These are phyloP conservation scores for Thalassoma bifasciatum DNA, from an alignment of 2,113 vertebrate species.

Conservation along the genomic window DNA sequence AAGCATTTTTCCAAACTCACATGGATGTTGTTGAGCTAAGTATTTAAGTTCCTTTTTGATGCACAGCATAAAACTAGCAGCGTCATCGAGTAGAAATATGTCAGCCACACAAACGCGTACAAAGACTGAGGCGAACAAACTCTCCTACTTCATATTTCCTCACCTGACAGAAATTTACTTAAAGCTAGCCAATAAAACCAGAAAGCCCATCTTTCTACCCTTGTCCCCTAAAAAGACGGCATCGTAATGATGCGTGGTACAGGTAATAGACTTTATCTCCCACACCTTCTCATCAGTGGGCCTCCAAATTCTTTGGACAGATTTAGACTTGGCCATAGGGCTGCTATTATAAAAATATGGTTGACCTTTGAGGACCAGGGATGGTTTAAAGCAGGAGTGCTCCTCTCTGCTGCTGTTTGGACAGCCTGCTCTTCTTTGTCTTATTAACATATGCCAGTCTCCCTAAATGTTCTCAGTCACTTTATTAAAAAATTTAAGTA, in stretches of 20 bases:
- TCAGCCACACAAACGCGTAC: neutral
- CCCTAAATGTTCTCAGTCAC: slow-evolving; percentile 90
- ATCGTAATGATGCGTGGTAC: slow-evolving; percentile 49
- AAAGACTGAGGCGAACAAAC: slow-evolving; percentile 11
- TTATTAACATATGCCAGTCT: slow-evolving; percentile 91
- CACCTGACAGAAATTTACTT: slow-evolving; percentile 50
- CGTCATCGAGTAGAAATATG: slow-evolving; percentile 1
- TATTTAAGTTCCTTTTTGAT: neutral
- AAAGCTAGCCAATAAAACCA: slow-evolving; percentile 52
- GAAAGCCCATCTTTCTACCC: slow-evolving; percentile 46
- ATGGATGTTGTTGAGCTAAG: neutral
- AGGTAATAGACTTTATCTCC: slow-evolving; percentile 55
- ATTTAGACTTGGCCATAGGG: slow-evolving; percentile 77
- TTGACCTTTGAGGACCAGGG: slow-evolving; percentile 79
- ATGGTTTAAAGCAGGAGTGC: slow-evolving; percentile 55
- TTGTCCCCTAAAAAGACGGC: slow-evolving; percentile 53
- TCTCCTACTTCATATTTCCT: slow-evolving; percentile 22
- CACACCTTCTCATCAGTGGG: slow-evolving; percentile 44
- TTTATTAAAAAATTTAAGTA: slow-evolving; percentile 96
- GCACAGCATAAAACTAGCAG: neutral
- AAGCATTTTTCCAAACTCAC: neutral
- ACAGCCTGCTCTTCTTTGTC: slow-evolving; percentile 60
- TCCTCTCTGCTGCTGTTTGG: slow-evolving; percentile 67
- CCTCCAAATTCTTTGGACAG: slow-evolving; percentile 64
- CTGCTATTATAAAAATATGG: slow-evolving; percentile 81